Conservation (phyloP, 2,797 vertebrate species). For the Luscinia luscinia region DNA sequence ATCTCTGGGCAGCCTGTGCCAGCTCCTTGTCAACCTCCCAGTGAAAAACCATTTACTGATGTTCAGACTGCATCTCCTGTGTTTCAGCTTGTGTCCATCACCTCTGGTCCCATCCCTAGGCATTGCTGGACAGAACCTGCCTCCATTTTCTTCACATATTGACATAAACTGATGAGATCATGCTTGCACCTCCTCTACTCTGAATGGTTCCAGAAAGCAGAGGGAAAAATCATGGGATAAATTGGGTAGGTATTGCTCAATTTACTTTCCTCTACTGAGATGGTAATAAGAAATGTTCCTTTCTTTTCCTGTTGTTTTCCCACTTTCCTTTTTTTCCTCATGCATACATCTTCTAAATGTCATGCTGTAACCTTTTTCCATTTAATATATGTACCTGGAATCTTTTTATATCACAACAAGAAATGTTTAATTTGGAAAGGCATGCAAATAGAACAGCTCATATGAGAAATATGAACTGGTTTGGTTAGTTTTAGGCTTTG, state of each 20-base stretch:
- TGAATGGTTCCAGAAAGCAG: not conserved
- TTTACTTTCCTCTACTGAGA: not conserved
- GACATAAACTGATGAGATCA: not conserved
- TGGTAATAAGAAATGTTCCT: not conserved
- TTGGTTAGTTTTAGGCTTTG: conserved; percentile 16
- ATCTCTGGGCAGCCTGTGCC: not conserved
- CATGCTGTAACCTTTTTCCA: not conserved
- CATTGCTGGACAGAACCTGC: not conserved
- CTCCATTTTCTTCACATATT: not conserved
- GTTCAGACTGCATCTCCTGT: not conserved
- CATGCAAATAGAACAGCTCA: not conserved
- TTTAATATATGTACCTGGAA: not conserved
- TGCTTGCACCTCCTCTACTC: not conserved
- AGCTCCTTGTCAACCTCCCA: not conserved
- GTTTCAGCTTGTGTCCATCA: not conserved
- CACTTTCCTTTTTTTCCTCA: not conserved
- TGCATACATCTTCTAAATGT: not conserved
- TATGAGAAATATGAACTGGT: conserved; percentile 18
- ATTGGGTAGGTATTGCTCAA: not conserved
- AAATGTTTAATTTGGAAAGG: not conserved
- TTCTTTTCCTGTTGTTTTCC: not conserved
- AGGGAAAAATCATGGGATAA: not conserved
- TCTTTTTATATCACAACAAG: not conserved
- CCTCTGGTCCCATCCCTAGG: not conserved
- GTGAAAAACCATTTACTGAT: not conserved